Percentiles rank a stretch among this genome's conserved stretches.
Conservation (phyloP, 2,113 vertebrate species). For the Rhinolophus ferrumequinum region DNA sequence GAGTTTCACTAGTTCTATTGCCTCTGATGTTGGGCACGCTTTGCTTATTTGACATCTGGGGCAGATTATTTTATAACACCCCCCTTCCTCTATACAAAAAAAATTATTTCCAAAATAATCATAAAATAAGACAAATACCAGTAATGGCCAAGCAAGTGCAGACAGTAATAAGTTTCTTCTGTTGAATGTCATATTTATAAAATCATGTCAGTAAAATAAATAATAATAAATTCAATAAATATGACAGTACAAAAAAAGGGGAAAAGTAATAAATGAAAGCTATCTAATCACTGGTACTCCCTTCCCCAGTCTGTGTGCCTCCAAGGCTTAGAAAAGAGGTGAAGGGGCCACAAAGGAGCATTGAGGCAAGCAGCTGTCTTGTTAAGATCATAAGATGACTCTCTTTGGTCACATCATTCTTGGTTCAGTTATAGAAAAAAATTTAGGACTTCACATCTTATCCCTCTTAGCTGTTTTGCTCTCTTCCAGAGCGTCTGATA, state of each 20-base stretch:
- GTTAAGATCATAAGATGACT: background rate
- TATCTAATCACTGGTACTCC: background rate
- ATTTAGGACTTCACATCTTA: background rate
- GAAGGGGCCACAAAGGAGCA: background rate
- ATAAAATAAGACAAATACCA: background rate
- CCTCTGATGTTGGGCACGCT: accelerated
- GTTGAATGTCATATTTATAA: background rate
- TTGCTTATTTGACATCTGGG: background rate
- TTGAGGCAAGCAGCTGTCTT: background rate
- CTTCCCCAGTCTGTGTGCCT: background rate
- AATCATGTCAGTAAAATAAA: background rate
- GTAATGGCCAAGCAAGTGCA: background rate
- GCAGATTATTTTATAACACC: background rate
- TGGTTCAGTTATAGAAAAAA: background rate
- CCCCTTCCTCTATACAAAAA: background rate
- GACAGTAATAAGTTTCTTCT: background rate
- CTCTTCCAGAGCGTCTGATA: background rate
- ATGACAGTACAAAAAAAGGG: background rate
- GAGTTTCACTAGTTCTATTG: background rate
- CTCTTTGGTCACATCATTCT: background rate
- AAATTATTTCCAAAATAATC: background rate
- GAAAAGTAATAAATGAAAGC: background rate
- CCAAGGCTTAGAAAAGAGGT: background rate
- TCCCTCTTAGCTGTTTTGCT: background rate
- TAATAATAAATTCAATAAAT: constrained; percentile 14